Percentiles rank a stretch among this genome's conserved stretches.
Evolutionary conservation across 2,888 invertebrate species (phyloP).

Genomic region (Drosophila planitibia): DNA sequence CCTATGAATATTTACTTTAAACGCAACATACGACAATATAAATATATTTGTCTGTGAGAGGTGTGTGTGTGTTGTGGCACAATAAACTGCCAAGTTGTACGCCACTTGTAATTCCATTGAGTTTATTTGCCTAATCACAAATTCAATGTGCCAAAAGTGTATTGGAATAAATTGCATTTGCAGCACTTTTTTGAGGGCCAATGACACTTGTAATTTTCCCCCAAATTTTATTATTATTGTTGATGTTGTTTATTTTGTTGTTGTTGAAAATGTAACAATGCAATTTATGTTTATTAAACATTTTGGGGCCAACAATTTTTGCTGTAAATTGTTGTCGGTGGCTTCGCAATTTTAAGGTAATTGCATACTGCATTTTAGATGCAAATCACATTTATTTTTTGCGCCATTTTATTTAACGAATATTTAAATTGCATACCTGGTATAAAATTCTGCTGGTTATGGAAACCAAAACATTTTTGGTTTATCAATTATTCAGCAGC

Average conservation of each 20-base stretch:
- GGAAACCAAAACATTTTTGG: background rate
- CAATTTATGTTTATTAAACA: conserved; percentile 56
- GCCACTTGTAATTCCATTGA: conserved; percentile 71
- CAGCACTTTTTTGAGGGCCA: conserved; percentile 38
- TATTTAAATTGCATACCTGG: conserved; percentile 36
- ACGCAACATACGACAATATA: conserved; percentile 54
- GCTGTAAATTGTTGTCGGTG: conserved; percentile 40
- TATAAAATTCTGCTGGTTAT: conserved; percentile 3
- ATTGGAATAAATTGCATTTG: conserved; percentile 75
- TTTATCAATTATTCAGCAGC: background rate
- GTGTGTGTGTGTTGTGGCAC: conserved; percentile 9
- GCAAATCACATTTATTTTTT: conserved; percentile 18
- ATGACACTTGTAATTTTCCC: conserved; percentile 33
- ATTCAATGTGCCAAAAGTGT: conserved; percentile 80
- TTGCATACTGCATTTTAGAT: conserved; percentile 71
- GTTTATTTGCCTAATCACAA: conserved; percentile 80
- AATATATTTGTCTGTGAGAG: conserved; percentile 15
- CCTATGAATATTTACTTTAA: conserved; percentile 79
- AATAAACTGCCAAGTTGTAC: conserved; percentile 63
- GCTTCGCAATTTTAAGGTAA: conserved; percentile 47
- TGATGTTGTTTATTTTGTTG: conserved; percentile 3
- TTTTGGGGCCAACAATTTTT: conserved; percentile 18
- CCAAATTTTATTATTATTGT: conserved; percentile 2
- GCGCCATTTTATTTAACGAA: conserved; percentile 24
- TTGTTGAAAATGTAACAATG: conserved; percentile 19